Conservation (phyloP, 2,797 vertebrate genomes). For the Halcyon badia region DNA sequence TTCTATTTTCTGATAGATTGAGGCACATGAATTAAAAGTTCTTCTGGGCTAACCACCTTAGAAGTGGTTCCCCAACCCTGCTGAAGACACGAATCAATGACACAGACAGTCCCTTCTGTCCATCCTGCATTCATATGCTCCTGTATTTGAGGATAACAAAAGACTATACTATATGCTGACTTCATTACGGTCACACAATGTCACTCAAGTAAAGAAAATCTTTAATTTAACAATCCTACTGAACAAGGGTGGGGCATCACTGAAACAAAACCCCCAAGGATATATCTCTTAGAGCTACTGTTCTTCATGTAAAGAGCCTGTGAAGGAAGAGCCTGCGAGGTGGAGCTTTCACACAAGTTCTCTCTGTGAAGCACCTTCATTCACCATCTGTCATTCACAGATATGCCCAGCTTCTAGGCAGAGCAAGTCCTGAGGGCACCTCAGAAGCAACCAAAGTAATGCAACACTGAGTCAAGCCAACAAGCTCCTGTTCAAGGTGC, state of each 20-base stretch:
- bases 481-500: not conserved
- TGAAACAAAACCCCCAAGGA: not conserved
- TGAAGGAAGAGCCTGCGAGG: not conserved
- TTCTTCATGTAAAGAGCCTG: not conserved
- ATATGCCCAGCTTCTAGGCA: not conserved
- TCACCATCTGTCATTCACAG: rapidly evolving
- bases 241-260: not conserved
- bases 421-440: not conserved
- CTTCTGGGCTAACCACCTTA: not conserved
- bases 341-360: not conserved
- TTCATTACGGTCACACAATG: not conserved
- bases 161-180: not conserved
- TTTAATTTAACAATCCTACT: not conserved
- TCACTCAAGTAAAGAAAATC: not conserved
- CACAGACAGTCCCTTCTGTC: not conserved
- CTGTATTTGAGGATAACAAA: not conserved
- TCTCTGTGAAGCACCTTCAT: not conserved
- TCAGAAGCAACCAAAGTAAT: not conserved
- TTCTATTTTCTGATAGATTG: not conserved
- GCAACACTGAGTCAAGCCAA: not conserved
- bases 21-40: not conserved
- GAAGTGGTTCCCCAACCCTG: not conserved
- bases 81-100: not conserved
- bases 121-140: not conserved
- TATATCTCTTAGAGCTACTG: not conserved